Evolutionary conservation across 2,888 invertebrate genomes (phyloP).

Genomic region (Phania funesta): DNA sequence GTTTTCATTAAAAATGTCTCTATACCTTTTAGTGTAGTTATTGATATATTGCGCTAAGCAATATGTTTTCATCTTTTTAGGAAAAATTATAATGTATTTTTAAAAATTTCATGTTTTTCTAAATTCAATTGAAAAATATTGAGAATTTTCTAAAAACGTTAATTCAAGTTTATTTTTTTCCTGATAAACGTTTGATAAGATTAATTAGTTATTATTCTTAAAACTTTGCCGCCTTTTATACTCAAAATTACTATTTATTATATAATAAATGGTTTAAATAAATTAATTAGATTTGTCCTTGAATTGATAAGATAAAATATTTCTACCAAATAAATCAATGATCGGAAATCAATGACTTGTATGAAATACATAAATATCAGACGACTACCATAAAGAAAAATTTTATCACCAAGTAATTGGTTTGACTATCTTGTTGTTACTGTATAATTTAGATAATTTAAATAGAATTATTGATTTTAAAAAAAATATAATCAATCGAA

Average conservation of each 20-base stretch:
- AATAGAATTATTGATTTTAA: neutral
- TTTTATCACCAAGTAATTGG: too few species aligned
- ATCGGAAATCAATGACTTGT: neutral
- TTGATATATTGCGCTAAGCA: too few species aligned
- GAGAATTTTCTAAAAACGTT: neutral
- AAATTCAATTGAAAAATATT: too few species aligned
- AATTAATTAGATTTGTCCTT: conserved; percentile 19
- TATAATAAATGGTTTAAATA: conserved; percentile 19
- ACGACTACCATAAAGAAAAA: too few species aligned
- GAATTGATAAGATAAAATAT: conserved; percentile 34
- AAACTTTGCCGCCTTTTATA: neutral
- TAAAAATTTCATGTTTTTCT: too few species aligned
- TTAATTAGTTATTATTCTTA: conserved; percentile 1
- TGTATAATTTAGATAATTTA: too few species aligned
- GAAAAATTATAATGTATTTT: too few species aligned
- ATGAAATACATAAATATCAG: neutral
- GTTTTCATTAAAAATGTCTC: too few species aligned
- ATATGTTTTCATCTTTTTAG: too few species aligned
- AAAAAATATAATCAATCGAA: neutral
- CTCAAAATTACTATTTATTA: neutral
- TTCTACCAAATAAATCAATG: neutral
- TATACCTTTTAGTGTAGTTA: too few species aligned
- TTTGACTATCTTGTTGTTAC: too few species aligned
- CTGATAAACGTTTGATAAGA: neutral
- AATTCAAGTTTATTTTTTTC: neutral